A percentile compares a stretch with the other conserved stretches of the same genome.
Conservation (phyloP, 2,113 vertebrate species). For the Festucalex cinctus region DNA sequence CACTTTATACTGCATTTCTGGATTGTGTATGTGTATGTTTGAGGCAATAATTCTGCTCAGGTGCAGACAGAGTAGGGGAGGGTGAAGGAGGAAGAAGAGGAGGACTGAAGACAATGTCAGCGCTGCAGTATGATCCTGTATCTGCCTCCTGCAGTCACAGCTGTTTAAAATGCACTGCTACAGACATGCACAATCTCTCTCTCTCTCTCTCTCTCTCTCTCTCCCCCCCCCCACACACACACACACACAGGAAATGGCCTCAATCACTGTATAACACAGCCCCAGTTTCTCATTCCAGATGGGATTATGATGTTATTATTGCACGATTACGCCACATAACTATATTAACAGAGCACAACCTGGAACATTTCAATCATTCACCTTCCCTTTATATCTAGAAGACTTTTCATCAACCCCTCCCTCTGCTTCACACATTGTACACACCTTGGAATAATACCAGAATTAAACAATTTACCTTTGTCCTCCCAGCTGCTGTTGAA, state of each 20-base stretch:
- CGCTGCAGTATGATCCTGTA: constrained; percentile 68
- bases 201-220: neutral
- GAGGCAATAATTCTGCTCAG: constrained; percentile 67
- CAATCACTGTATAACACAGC: constrained; percentile 61
- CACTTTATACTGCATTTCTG: constrained; percentile 23
- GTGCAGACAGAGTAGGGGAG: constrained; percentile 60
- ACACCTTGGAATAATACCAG: constrained; percentile 46
- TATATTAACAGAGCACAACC: constrained; percentile 67
- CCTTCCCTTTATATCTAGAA: constrained; percentile 50
- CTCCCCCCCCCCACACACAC: constrained; percentile 25
- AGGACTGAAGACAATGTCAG: constrained; percentile 70
- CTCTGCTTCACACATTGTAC: constrained; percentile 30
- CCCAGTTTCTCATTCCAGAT: constrained; percentile 68
- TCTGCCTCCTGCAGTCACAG: constrained; percentile 66
- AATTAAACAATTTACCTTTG: constrained; percentile 41
- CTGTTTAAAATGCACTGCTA: constrained; percentile 63
- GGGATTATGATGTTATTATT: constrained; percentile 73
- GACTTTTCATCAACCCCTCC: constrained; percentile 53
- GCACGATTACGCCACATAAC: constrained; percentile 64
- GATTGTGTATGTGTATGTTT: constrained; percentile 35
- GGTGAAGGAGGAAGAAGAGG: constrained; percentile 50
- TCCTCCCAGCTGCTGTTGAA: constrained; percentile 30
- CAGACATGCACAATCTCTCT: constrained; percentile 17
- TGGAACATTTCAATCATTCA: constrained; percentile 68
- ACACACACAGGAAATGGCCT: constrained; percentile 67